These are phyloP conservation scores for Eremobia ochroleuca DNA, from an alignment of 2,888 invertebrate genomes.

Conservation along the genomic window DNA sequence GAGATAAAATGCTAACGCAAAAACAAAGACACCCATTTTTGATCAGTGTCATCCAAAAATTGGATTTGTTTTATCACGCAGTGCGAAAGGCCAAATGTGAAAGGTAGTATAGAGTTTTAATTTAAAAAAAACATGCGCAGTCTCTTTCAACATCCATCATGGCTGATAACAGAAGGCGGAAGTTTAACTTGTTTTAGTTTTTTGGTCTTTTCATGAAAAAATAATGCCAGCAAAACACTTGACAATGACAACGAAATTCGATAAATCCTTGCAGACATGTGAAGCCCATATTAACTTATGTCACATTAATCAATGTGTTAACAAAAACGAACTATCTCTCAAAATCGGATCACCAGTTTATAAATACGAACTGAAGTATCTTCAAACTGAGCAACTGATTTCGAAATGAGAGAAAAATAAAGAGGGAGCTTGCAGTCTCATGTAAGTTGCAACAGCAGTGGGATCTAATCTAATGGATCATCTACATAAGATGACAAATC, in stretches of 20 bases:
- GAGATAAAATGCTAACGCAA: not conserved
- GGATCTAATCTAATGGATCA: constrained; percentile 50
- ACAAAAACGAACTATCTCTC: not conserved
- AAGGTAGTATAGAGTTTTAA: not conserved
- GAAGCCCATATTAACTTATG: not conserved
- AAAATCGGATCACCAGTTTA: not conserved
- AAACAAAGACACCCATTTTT: not conserved
- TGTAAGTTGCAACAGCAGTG: constrained; percentile 44
- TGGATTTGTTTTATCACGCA: no score
- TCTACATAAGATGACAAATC: constrained; percentile 58
- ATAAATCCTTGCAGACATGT: not conserved
- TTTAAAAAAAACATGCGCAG: not conserved
- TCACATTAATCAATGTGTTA: not conserved
- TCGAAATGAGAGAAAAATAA: constrained; percentile 23
- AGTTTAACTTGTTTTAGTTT: not conserved
- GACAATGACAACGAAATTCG: not conserved
- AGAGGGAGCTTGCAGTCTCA: constrained; percentile 25
- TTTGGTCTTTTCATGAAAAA: not conserved
- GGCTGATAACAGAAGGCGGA: not conserved
- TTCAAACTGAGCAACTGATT: constrained; percentile 5
- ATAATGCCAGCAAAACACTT: not conserved
- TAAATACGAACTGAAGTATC: constrained; percentile 6
- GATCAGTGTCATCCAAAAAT: not conserved
- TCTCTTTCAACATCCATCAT: constrained; percentile 8
- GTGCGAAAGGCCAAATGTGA: not conserved